These are phyloP conservation scores for Sebastes paucispinis DNA, from an alignment of 2,797 vertebrate genomes.

Conservation along the genomic window DNA sequence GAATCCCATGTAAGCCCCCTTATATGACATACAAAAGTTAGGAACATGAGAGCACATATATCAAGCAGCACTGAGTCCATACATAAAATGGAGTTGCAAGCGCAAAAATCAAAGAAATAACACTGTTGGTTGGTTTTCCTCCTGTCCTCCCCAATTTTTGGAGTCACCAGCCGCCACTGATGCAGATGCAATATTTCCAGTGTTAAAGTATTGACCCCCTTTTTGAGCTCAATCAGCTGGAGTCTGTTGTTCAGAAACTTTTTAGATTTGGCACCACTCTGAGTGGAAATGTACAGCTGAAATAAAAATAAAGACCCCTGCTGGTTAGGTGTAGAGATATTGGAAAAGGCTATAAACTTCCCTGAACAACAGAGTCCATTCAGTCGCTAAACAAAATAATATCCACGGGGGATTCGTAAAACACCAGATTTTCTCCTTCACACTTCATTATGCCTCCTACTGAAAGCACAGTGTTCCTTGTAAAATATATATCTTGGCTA, in stretches of 20 bases:
- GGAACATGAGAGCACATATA: too few relatives aligned
- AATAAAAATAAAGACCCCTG: constrained; percentile 24
- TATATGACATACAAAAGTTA: too few relatives aligned
- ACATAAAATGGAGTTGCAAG: too few relatives aligned
- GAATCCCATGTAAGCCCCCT: too few relatives aligned
- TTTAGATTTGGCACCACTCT: constrained; percentile 10
- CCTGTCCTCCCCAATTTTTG: too few relatives aligned
- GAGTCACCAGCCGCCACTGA: too few relatives aligned
- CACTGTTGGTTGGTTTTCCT: too few relatives aligned
- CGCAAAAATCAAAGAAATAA: too few relatives aligned
- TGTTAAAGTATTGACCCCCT: constrained; percentile 14
- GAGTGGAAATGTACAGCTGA: constrained; percentile 13
- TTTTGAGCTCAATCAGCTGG: constrained; percentile 35
- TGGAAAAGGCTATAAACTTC: constrained; percentile 40
- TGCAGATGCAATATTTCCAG: not conserved
- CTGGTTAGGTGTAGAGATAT: constrained; percentile 39
- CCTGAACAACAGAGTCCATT: constrained; percentile 40
- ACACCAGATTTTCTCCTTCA: constrained; percentile 68
- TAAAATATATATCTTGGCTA: constrained; percentile 65
- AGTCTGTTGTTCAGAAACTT: constrained; percentile 24
- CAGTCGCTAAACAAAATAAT: constrained; percentile 38
- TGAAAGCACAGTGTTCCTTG: constrained; percentile 52
- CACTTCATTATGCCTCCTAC: constrained; percentile 64
- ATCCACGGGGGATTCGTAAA: constrained; percentile 56
- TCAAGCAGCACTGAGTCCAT: too few relatives aligned